phyloP scores from a whole-genome alignment of 2,888 invertebrate genomes.

The Leptinotarsa tumamoca region DNA sequence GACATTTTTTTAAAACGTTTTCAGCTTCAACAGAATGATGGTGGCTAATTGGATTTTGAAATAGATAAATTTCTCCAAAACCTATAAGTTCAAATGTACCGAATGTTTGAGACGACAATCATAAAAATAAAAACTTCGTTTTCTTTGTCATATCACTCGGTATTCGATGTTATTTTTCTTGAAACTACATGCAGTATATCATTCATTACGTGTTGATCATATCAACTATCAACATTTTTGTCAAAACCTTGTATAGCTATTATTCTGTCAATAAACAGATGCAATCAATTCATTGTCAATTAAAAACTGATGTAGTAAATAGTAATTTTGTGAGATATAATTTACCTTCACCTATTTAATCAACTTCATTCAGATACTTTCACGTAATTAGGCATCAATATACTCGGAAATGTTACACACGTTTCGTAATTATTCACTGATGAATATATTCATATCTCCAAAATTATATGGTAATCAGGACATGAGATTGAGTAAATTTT shows the following conservation, averaged over 20 bases:
- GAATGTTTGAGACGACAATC: too few relatives aligned
- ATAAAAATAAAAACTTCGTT: too few relatives aligned
- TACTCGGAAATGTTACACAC: neutral
- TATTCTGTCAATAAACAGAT: constrained; percentile 7
- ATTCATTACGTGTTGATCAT: neutral
- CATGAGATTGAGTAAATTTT: too few relatives aligned
- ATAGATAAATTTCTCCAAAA: too few relatives aligned
- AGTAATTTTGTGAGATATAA: neutral
- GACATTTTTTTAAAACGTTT: too few relatives aligned
- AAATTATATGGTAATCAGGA: too few relatives aligned
- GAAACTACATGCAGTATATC: neutral
- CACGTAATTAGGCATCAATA: neutral
- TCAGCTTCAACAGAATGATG: too few relatives aligned
- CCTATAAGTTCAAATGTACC: too few relatives aligned
- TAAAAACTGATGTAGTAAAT: neutral
- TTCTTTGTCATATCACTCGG: too few relatives aligned
- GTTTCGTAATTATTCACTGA: neutral
- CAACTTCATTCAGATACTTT: neutral
- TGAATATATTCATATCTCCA: too few relatives aligned
- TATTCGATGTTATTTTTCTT: too few relatives aligned
- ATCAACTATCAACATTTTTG: neutral
- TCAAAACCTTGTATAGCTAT: constrained; percentile 5
- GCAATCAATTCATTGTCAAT: neutral
- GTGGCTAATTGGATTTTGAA: too few relatives aligned
- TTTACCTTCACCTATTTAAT: constrained; percentile 4